Evolutionary conservation across 2,797 vertebrate species (phyloP).

Genomic region (Heterohyrax brucei): DNA sequence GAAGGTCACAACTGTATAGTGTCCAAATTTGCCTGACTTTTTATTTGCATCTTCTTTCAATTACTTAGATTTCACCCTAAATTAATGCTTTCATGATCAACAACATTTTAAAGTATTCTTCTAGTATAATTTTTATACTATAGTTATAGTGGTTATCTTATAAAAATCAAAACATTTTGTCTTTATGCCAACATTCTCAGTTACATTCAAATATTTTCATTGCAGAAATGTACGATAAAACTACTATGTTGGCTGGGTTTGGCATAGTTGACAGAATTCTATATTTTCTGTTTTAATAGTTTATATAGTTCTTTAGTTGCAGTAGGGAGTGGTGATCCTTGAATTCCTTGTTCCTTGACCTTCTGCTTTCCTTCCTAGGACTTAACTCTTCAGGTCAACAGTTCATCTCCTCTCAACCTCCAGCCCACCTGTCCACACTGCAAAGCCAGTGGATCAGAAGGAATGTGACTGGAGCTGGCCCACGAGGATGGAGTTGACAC

Average conservation of each 20-base stretch:
- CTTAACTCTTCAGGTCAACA: not conserved
- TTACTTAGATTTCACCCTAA: constrained; percentile 16
- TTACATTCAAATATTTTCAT: not conserved
- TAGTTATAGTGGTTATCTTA: not conserved
- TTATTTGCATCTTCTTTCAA: constrained; percentile 35
- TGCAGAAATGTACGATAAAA: constrained; percentile 14
- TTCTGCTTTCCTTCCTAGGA: not conserved
- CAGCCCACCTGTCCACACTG: not conserved
- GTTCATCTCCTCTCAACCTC: not conserved
- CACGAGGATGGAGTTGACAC: not conserved
- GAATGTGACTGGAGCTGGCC: not conserved
- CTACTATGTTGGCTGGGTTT: not conserved
- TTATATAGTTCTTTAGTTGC: not conserved
- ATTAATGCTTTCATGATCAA: constrained; percentile 3
- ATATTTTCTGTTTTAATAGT: constrained; percentile 38
- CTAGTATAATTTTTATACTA: not conserved
- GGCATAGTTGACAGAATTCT: not conserved
- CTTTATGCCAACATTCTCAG: constrained; percentile 5
- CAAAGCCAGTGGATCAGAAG: not conserved
- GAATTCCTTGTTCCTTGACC: not conserved
- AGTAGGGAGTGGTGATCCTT: not conserved
- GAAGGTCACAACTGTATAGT: not conserved
- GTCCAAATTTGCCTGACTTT: not conserved
- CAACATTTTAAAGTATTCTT: constrained; percentile 37
- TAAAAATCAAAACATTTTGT: constrained; percentile 31